phyloP scores from a whole-genome alignment of 2,888 invertebrate genomes.

The Arge pagana region DNA sequence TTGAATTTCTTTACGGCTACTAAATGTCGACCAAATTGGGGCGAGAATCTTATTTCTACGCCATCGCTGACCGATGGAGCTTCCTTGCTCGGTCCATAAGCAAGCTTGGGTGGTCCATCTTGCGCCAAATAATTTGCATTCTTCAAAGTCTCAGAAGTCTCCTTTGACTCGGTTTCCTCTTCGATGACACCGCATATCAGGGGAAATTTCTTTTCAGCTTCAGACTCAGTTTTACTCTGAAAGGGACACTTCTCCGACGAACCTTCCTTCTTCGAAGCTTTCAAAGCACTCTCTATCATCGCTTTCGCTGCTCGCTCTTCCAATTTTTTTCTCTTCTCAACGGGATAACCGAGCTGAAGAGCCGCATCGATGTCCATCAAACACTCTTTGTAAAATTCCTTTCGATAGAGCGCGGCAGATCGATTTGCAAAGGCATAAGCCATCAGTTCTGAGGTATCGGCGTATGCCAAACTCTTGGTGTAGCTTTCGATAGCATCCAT shows the following conservation, averaged over 20 bases:
- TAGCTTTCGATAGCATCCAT: conserved; percentile 51
- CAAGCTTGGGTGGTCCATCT: conserved; percentile 40
- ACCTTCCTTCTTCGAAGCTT: conserved; percentile 25
- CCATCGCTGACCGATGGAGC: conserved; percentile 48
- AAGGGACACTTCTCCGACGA: conserved; percentile 13
- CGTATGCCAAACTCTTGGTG: conserved; percentile 52
- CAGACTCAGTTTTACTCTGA: conserved; percentile 1
- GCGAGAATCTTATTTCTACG: conserved; percentile 42
- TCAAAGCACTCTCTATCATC: conserved; percentile 40
- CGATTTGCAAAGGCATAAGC: conserved; percentile 54
- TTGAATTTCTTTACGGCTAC: conserved; percentile 48
- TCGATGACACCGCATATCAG: conserved; percentile 21
- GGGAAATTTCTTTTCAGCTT: conserved; percentile 26
- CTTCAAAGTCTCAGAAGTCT: conserved; percentile 24
- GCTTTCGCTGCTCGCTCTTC: conserved; percentile 49
- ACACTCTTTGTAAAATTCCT: conserved; percentile 49
- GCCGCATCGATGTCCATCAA: conserved; percentile 51
- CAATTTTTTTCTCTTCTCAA: conserved; percentile 49
- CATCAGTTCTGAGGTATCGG: conserved; percentile 45
- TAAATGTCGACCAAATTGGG: conserved; percentile 51
- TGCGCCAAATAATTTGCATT: conserved; percentile 40
- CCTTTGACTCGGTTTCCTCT: conserved; percentile 21
- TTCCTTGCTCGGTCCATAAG: conserved; percentile 46
- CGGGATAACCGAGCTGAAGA: conserved; percentile 46
- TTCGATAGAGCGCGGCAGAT: conserved; percentile 53